phyloP scores from a whole-genome alignment of 2,797 vertebrate species.

The Decapterus maruadsi region DNA sequence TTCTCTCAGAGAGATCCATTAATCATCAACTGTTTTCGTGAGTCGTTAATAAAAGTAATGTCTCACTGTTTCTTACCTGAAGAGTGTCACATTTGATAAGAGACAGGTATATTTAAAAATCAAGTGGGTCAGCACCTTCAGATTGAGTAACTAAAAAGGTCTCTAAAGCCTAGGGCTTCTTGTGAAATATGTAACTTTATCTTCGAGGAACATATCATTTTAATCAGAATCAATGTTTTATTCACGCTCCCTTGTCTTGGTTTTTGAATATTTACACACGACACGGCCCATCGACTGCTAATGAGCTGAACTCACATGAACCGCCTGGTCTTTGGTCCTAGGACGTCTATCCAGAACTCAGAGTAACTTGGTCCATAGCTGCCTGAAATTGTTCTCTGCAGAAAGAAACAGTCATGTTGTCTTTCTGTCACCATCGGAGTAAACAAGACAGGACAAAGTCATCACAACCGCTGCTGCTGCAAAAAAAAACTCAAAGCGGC shows the following conservation, averaged over 20 bases:
- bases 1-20: accelerated
- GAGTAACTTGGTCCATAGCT: slow-evolving; percentile 61
- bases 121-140: neutral
- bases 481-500: neutral
- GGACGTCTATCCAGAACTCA: slow-evolving; percentile 87
- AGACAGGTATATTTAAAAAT: neutral
- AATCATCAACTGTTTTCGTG: neutral
- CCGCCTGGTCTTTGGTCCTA: slow-evolving; percentile 81
- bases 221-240: neutral
- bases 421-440: neutral
- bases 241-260: neutral
- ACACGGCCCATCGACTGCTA: neutral
- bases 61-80: neutral
- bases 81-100: neutral
- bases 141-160: neutral
- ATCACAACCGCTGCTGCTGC: neutral
- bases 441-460: neutral
- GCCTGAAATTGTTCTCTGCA: slow-evolving; percentile 74
- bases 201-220: neutral
- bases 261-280: neutral
- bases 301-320: slow-evolving; percentile 85
- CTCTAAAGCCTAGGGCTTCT: neutral
- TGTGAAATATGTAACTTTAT: neutral
- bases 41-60: neutral
- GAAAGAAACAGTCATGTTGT: neutral